Evolutionary conservation across 1,140 invertebrate species (phyloP).

Genomic region (Rhopalosiphum padi): DNA sequence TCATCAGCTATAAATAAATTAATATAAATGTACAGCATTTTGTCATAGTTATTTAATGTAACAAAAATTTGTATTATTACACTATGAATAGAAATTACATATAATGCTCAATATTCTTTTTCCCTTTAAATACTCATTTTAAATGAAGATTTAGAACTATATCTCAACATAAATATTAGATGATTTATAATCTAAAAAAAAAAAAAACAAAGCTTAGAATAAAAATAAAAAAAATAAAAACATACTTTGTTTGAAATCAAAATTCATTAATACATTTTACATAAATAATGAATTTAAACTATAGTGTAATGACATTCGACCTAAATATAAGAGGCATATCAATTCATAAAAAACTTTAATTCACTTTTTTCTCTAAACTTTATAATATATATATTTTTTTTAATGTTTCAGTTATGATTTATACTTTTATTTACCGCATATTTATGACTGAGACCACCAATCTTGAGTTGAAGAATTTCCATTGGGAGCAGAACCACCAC

Average conservation of each 20-base stretch:
- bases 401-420: slow-evolving; percentile 38
- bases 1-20: slow-evolving; percentile 48
- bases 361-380: slow-evolving; percentile 47
- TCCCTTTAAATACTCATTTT: slow-evolving; percentile 53
- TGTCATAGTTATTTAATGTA: slow-evolving; percentile 46
- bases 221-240: slow-evolving; percentile 54
- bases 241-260: slow-evolving; percentile 47
- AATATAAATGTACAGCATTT: slow-evolving; percentile 45
- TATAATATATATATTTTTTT: slow-evolving; percentile 42
- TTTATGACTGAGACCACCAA: slow-evolving; percentile 58
- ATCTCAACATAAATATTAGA: slow-evolving; percentile 56
- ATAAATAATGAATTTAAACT: slow-evolving; percentile 55
- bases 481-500: slow-evolving; percentile 48
- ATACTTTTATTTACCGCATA: slow-evolving; percentile 18
- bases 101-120: slow-evolving; percentile 18
- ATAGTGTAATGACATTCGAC: slow-evolving; percentile 46
- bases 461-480: slow-evolving; percentile 56
- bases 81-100: slow-evolving; percentile 36
- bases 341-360: slow-evolving; percentile 55
- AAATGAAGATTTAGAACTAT: slow-evolving; percentile 40
- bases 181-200: slow-evolving; percentile 46
- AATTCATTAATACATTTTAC: slow-evolving; percentile 48
- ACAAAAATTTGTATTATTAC: slow-evolving; percentile 41
- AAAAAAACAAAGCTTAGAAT: slow-evolving; percentile 46
- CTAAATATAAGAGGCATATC: slow-evolving; percentile 50